phyloP scores from a whole-genome alignment of 2,888 invertebrate species.

The Cheilosia vulpina region DNA sequence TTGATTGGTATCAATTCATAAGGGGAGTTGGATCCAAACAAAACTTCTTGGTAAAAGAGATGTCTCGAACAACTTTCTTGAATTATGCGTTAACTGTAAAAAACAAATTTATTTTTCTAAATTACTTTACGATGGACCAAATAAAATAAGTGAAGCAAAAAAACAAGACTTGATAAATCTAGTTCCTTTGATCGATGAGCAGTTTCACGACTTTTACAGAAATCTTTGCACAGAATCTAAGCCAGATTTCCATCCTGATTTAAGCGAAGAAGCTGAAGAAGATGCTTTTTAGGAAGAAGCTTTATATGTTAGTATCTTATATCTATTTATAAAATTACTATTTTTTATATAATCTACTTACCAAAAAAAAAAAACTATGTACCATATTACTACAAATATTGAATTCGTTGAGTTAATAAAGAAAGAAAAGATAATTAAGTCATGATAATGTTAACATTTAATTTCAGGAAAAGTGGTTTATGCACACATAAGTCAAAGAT shows the following conservation, averaged over 20 bases:
- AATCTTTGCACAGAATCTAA: constrained; percentile 12
- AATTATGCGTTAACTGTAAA: constrained; percentile 41
- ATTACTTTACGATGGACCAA: constrained; percentile 35
- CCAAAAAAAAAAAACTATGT: too few species aligned
- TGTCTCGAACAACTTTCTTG: constrained; percentile 55
- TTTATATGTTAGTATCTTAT: too few species aligned
- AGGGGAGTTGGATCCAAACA: constrained; percentile 53
- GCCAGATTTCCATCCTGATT: background rate
- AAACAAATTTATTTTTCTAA: constrained; percentile 65
- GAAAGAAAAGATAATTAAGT: too few species aligned
- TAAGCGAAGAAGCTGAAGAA: too few species aligned
- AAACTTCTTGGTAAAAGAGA: constrained; percentile 67
- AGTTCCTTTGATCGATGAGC: constrained; percentile 51
- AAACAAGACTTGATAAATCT: constrained; percentile 32
- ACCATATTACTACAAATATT: too few species aligned
- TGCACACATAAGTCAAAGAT: background rate
- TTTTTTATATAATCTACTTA: too few species aligned
- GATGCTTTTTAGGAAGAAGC: too few species aligned
- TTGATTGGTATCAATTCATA: constrained; percentile 62
- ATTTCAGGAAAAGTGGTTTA: background rate
- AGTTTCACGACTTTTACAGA: constrained; percentile 47
- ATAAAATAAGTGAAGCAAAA: constrained; percentile 47
- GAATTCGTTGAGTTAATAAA: too few species aligned
- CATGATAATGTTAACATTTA: background rate
- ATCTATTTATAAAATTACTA: too few species aligned